Evolutionary conservation across 92 coral and sea anemone genomes (phyloP).

Genomic region (Palythoa caribaeorum): DNA sequence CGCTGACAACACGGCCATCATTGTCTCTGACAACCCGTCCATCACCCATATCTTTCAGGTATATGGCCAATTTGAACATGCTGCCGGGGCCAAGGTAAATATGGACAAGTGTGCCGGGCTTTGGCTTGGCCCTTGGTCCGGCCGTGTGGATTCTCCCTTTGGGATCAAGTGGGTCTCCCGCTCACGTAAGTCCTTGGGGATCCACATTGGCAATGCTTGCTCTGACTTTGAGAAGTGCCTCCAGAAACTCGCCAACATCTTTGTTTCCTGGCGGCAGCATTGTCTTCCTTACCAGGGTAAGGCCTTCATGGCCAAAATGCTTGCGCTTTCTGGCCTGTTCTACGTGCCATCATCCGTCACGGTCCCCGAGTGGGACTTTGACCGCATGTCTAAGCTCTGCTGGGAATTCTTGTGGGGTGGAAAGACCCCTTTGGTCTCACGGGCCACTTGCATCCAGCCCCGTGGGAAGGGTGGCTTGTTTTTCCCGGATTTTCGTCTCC

Average conservation of each 20-base stretch:
- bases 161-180: not conserved
- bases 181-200: not conserved
- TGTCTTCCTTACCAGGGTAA: no score
- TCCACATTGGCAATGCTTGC: no score
- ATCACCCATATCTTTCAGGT: not conserved
- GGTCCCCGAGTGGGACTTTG: slow-evolving; percentile 23
- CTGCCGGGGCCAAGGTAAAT: no score
- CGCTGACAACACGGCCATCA: not conserved
- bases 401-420: slow-evolving; percentile 6
- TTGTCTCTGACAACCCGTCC: not conserved
- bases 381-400: not conserved
- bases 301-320: no score
- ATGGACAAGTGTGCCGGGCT: not conserved
- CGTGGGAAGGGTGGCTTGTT: not conserved
- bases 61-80: no score
- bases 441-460: no score
- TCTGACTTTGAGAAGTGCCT: no score
- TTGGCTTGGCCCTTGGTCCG: not conserved
- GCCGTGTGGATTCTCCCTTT: not conserved
- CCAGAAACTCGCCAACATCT: no score
- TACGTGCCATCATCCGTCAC: no score
- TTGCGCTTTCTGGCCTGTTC: no score
- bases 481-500: not conserved
- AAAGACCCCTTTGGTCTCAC: not conserved
- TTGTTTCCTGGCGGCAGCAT: no score